A percentile compares a stretch with the other conserved stretches of the same genome.
Conservation (phyloP, 1,140 invertebrate genomes). For the Drosophila parabipectinata region DNA sequence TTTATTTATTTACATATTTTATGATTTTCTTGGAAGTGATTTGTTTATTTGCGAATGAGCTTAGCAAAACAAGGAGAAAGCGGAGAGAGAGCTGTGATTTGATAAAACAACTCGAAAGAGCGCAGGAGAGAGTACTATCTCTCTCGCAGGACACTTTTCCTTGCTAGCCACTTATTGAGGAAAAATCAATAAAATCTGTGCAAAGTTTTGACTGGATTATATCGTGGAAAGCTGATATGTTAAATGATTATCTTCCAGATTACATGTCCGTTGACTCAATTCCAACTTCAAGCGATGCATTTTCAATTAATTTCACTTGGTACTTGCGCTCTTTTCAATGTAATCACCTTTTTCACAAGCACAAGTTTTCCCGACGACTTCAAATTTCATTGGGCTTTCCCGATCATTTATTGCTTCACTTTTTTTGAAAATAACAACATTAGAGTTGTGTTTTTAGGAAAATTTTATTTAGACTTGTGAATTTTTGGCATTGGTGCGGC, state of each 20-base stretch:
- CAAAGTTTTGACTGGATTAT: slow-evolving; percentile 9
- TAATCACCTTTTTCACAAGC: slow-evolving; percentile 22
- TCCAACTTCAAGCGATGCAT: slow-evolving; percentile 3
- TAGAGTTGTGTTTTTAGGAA: neutral
- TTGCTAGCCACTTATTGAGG: slow-evolving; percentile 59
- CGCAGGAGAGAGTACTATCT: slow-evolving; percentile 19
- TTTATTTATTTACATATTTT: slow-evolving; percentile 8
- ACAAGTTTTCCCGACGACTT: neutral
- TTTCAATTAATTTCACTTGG: slow-evolving; percentile 5
- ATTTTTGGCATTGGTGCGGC: neutral
- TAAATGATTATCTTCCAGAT: neutral
- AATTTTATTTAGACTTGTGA: neutral
- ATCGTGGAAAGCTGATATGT: neutral
- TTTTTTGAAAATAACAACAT: neutral
- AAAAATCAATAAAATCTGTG: slow-evolving; percentile 74
- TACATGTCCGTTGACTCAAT: neutral
- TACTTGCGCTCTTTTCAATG: slow-evolving; percentile 2
- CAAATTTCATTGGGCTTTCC: too few species aligned
- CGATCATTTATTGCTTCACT: neutral
- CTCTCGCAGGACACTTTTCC: slow-evolving; percentile 46
- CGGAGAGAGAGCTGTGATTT: slow-evolving; percentile 21
- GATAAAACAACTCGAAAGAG: slow-evolving; percentile 14
- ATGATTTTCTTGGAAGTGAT: slow-evolving; percentile 3
- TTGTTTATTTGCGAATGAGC: slow-evolving; percentile 42
- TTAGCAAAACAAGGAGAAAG: slow-evolving; percentile 68